These are phyloP conservation scores for Alsophila aescularia DNA, from an alignment of 2,888 invertebrate species.

Conservation along the genomic window DNA sequence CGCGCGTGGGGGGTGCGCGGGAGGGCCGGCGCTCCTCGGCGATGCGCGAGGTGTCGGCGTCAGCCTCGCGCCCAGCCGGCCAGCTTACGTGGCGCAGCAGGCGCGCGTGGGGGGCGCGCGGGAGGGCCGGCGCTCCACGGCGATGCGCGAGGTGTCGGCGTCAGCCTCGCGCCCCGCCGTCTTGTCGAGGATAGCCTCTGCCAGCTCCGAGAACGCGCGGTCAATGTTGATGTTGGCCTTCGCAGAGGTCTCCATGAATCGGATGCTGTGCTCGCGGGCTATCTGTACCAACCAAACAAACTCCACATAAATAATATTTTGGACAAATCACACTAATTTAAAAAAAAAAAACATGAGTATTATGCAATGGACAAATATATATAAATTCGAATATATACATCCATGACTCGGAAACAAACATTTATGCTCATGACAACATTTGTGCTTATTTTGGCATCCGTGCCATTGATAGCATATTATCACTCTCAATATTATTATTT, in stretches of 20 bases:
- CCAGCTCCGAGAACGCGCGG: slow-evolving; percentile 96
- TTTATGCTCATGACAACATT: too few species aligned
- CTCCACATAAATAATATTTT: too few species aligned
- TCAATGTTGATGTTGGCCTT: slow-evolving; percentile 99
- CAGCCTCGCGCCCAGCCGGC: too few species aligned
- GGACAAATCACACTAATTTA: too few species aligned
- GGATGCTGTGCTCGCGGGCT: slow-evolving; percentile 96
- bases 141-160: slow-evolving; percentile 81
- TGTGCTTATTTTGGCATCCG: too few species aligned
- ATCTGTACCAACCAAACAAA: slow-evolving; percentile 85
- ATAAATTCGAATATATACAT: too few species aligned
- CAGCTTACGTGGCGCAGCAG: slow-evolving; percentile 73
- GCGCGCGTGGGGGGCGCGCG: slow-evolving; percentile 84
- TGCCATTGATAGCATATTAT: too few species aligned
- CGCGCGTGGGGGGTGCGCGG: neutral
- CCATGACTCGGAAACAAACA: too few species aligned
- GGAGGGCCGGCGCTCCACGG: slow-evolving; percentile 89
- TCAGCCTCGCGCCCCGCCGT: slow-evolving; percentile 92
- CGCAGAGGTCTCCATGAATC: slow-evolving; percentile 99
- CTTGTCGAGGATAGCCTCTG: slow-evolving; percentile 97
- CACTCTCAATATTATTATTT: too few species aligned
- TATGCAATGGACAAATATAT: too few species aligned
- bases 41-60: slow-evolving; percentile 8
- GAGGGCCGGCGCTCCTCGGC: neutral
- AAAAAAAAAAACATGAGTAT: too few species aligned